Conservation (phyloP, 2,113 vertebrate genomes). For the Morone chrysops region DNA sequence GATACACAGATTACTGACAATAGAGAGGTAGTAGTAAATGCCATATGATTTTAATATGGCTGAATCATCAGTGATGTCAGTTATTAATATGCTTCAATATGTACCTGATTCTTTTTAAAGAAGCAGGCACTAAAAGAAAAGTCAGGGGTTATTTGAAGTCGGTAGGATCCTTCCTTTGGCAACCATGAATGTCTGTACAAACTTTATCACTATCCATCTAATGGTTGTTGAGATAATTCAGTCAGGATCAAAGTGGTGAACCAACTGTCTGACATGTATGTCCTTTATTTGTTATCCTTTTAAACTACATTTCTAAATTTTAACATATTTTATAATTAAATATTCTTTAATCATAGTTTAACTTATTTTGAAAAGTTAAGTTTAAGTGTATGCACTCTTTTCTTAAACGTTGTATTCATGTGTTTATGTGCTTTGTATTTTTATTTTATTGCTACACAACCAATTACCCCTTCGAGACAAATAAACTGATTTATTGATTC, state of each 20-base stretch:
- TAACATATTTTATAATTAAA: background rate
- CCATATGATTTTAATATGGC: background rate
- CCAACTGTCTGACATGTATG: too few species aligned
- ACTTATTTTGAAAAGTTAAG: background rate
- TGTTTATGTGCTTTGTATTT: constrained; percentile 1
- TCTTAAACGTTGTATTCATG: background rate
- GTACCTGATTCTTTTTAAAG: background rate
- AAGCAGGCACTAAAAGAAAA: background rate
- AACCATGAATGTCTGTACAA: background rate
- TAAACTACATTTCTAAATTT: background rate
- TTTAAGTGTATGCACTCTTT: background rate
- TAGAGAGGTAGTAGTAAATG: background rate
- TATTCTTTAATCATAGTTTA: background rate
- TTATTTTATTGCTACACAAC: constrained; percentile 4
- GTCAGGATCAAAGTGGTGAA: background rate
- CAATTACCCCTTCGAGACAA: constrained; percentile 24
- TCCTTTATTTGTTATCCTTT: background rate
- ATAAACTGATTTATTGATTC: constrained; percentile 44
- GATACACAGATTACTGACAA: constrained; percentile 4
- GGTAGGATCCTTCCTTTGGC: background rate
- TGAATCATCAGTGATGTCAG: background rate
- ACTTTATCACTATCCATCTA: background rate
- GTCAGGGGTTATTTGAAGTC: background rate
- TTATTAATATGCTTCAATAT: background rate
- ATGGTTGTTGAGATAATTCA: too few species aligned